Evolutionary conservation across 2,113 vertebrate species (phyloP).

Genomic region (Carassius carassius): DNA sequence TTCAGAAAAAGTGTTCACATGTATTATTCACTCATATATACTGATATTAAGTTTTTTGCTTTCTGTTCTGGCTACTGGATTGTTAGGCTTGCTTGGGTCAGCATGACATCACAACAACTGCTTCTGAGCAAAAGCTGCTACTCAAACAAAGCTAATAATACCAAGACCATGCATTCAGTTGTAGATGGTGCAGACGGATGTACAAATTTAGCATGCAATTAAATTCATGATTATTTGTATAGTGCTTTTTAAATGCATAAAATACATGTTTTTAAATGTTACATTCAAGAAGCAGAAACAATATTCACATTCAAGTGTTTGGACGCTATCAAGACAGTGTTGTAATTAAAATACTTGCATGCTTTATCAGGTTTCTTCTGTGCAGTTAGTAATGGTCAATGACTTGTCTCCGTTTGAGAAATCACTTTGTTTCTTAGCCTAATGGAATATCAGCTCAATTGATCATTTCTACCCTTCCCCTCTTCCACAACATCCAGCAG

Average conservation of each 20-base stretch:
- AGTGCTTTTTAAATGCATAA: not conserved
- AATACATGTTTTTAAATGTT: not conserved
- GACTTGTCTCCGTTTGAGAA: not conserved
- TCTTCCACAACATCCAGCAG: conserved; percentile 3
- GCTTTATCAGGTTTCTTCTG: not conserved
- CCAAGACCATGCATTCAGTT: not conserved
- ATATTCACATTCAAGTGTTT: not conserved
- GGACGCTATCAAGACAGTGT: not conserved
- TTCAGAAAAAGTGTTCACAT: no score
- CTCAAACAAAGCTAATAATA: not conserved
- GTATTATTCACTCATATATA: no score
- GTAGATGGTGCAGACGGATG: not conserved
- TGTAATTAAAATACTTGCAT: not conserved
- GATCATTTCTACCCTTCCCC: not conserved
- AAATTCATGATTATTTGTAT: not conserved
- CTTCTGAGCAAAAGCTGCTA: not conserved
- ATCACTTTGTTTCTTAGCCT: conserved; percentile 1
- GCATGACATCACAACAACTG: no score
- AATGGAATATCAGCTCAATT: conserved; percentile 21
- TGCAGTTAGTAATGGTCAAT: not conserved
- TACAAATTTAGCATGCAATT: not conserved
- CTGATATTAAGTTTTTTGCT: not conserved
- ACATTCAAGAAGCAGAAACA: not conserved
- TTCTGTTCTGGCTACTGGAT: no score
- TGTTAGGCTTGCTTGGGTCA: not conserved